Evolutionary conservation across 2,797 vertebrate species (phyloP), one percentile per base, ranked within the genome.

Genomic region (Moxostoma hubbsi): DNA sequence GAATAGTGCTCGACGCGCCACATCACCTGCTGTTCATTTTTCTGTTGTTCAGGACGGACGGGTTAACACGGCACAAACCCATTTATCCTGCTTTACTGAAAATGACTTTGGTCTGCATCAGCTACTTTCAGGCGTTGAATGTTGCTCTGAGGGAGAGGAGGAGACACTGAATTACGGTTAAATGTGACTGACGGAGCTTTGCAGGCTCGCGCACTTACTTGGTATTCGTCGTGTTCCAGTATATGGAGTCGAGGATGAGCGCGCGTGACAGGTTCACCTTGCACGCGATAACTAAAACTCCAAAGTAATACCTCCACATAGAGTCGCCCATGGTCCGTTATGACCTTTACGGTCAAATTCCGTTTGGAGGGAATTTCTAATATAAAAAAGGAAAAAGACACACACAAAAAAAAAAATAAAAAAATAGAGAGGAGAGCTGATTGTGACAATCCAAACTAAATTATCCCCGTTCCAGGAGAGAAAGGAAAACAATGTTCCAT

Each of bases 211-310:
- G 16, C 77, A 91, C 96, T 97, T 95, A 99, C 98, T 97, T 98
- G 93, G 94, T 95, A 90, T 99, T 99, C 84, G 97, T 98, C 82
- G 97, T 98, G 95, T 99, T 99, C 98, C 98, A 99, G 90, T 98
- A 99, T 88, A 99, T 98, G 88, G 97, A 97, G 85, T 98, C 97
- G 90, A 99, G 92, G 88, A 99, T 96, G 90, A 96, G 91, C 86
- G 96, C 95, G 81, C 96, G 94, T 89, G 96, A 95, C 89, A 96
- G 88, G 83, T 95, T 95, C 94, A 96, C 94, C 93, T 95, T 94
- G 93, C 96, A 96, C 88, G 95, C 94, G 89, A 98, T 93, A 92
- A 98, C 92, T 91, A 94, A 90, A 93, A 96, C 92, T 93, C 96
- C 96, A 87, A 97, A 94, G 89, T 95, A 97, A 94, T 95, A 98